Base-by-base conservation (phyloP, 64 coral and sea anemone genomes). In the Stichodactyla helianthus region DNA sequence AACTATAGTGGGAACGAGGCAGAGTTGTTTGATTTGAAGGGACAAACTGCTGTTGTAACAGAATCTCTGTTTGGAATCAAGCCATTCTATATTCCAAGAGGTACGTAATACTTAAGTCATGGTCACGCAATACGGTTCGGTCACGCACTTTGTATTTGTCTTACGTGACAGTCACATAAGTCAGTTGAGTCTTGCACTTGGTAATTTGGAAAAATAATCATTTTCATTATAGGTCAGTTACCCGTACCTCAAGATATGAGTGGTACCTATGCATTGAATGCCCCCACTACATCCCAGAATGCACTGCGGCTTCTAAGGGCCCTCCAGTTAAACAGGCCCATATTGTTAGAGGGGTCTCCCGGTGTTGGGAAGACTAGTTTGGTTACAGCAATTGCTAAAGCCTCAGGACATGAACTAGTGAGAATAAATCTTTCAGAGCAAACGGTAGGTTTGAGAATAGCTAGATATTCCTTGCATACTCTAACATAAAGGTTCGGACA, bases 291-390 rank as follows among this genome's bases (percentile, higher is more conserved):
- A 65, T 90, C 87, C 63, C 93, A 90, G 64, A 99, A 99, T 93
- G 93, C 90, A 17, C 85, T 65, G 86, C 88, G 97, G 55, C 17
- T 95, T 9, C 51, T 99, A 35, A 79, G 97, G 44, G 93, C 93
- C 1, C 80, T 99, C 44, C 97, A 99, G 61, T 63, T 99, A 13
- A 82, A 84, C 10, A 79, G 93, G 19, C 97, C 97, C 51, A 99
- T 99, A 50, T 64, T 99, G 26, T 82, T 99, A 70, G 97, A 99
- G 86, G 97, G 97, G 6, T 99, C 97, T 22, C 97, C 97, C 15
- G 97, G 97, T 83, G 97, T 99, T 62, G 97, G 97, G 8, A 99
- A 99, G 86, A 99, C 93, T 13, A 99, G 97, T 87, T 82, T 99
- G 23, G 97, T 99, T 5, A 50, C 89, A 85, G 95, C 95, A 15